Percentiles rank a stretch among this genome's conserved stretches.
These are phyloP conservation scores for Teleogryllus oceanicus DNA, from an alignment of 2,888 invertebrate genomes.

Conservation along the genomic window DNA sequence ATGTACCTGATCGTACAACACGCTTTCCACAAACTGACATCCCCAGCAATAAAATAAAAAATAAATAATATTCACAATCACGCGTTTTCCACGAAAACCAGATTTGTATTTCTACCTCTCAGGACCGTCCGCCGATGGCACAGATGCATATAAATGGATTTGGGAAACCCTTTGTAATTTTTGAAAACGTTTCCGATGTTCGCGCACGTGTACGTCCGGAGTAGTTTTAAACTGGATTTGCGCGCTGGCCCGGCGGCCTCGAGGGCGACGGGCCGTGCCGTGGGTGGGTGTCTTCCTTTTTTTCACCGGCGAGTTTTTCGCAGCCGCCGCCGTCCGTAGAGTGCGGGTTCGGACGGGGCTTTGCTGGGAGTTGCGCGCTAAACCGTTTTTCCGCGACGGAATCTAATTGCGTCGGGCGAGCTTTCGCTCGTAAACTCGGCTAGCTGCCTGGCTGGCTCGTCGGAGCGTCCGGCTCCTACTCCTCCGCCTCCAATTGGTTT, in stretches of 20 bases:
- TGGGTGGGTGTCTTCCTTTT: neutral
- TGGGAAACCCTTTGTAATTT: neutral
- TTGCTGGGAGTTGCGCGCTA: neutral
- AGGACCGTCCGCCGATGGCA: no score
- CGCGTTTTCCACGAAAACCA: no score
- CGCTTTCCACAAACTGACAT: no score
- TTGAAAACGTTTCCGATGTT: slow-evolving; percentile 1
- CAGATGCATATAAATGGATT: no score
- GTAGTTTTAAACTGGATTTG: slow-evolving; percentile 1
- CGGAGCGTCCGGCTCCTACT: neutral
- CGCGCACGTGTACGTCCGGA: neutral
- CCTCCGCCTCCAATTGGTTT: no score
- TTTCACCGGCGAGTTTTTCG: neutral
- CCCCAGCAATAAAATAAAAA: no score
- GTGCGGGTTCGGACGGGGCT: neutral
- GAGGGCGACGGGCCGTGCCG: neutral
- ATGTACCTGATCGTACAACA: no score
- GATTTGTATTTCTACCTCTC: no score
- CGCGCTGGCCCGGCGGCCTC: neutral
- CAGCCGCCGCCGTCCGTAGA: no score
- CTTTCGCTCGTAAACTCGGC: neutral
- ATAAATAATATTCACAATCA: no score
- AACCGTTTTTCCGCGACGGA: slow-evolving; percentile 1
- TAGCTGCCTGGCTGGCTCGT: neutral
- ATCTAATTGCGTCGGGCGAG: neutral